Conservation (phyloP, 2,113 vertebrate genomes). For the Daphoenositta chrysoptera region DNA sequence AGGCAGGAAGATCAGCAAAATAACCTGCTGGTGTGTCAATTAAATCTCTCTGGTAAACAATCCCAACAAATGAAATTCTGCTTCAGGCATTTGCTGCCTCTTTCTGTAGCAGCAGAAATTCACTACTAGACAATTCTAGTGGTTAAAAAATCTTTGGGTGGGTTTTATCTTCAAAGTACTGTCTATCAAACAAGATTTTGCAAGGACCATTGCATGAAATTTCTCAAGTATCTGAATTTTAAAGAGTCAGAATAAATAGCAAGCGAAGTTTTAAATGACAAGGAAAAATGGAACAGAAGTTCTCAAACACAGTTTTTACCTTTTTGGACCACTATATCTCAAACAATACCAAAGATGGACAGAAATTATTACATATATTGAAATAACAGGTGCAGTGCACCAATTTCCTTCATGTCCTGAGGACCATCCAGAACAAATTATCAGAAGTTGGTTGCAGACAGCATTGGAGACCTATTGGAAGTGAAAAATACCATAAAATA, state of each 20-base stretch:
- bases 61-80: neutral
- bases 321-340: neutral
- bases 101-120: neutral
- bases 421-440: neutral
- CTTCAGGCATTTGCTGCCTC: neutral
- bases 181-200: neutral
- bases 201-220: neutral
- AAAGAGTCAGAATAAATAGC: neutral
- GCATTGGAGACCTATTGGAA: neutral
- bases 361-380: neutral
- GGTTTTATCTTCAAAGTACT: neutral
- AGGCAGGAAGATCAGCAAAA: neutral
- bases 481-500: neutral
- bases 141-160: neutral
- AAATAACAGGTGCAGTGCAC: neutral
- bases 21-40: slow-evolving; percentile 13
- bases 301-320: neutral
- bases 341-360: neutral
- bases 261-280: neutral
- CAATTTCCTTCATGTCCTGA: neutral
- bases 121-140: neutral
- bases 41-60: slow-evolving; percentile 16
- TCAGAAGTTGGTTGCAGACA: neutral
- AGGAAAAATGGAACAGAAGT: neutral
- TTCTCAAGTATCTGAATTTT: neutral